A percentile compares a stretch with the other conserved stretches of the same genome.
Evolutionary conservation across 2,888 invertebrate species (phyloP).

Genomic region (Ormyrus thymus): DNA sequence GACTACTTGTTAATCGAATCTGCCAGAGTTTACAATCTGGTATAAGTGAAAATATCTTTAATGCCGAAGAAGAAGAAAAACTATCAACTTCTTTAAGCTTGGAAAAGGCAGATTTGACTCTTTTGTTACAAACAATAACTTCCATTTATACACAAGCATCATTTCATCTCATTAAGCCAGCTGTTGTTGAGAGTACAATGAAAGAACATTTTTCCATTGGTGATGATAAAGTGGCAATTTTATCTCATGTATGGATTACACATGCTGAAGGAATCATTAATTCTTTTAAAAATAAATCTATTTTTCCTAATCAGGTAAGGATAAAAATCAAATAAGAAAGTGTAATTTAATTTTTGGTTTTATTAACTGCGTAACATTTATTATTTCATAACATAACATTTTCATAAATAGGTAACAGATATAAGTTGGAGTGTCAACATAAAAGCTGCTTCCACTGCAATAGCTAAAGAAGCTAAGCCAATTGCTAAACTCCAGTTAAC

Average conservation of each 20-base stretch:
- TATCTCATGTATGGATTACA: slow-evolving; percentile 67
- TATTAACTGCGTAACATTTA: slow-evolving; percentile 19
- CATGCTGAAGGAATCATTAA: slow-evolving; percentile 67
- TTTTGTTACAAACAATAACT: slow-evolving; percentile 64
- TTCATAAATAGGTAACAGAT: slow-evolving; percentile 62
- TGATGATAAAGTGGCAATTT: slow-evolving; percentile 65
- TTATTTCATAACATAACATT: slow-evolving; percentile 21
- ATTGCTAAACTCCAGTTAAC: slow-evolving; percentile 67
- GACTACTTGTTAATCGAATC: slow-evolving; percentile 66
- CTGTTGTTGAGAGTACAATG: slow-evolving; percentile 63
- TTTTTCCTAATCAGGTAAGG: slow-evolving; percentile 68
- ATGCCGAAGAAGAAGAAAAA: slow-evolving; percentile 67
- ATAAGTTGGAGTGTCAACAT: slow-evolving; percentile 69
- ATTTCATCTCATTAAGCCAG: slow-evolving; percentile 64
- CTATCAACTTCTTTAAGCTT: slow-evolving; percentile 65
- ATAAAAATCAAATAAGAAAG: slow-evolving; percentile 5
- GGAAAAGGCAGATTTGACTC: slow-evolving; percentile 62
- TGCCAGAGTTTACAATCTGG: slow-evolving; percentile 64
- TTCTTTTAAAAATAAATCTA: slow-evolving; percentile 64
- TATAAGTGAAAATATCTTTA: slow-evolving; percentile 63
- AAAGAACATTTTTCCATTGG: slow-evolving; percentile 63
- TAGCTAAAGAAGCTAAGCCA: slow-evolving; percentile 65
- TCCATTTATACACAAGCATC: slow-evolving; percentile 67
- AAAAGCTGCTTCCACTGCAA: slow-evolving; percentile 66
- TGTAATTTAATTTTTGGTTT: not conserved